phyloP scores from a whole-genome alignment of 2,888 invertebrate genomes.

The Luperina nickerlii region DNA sequence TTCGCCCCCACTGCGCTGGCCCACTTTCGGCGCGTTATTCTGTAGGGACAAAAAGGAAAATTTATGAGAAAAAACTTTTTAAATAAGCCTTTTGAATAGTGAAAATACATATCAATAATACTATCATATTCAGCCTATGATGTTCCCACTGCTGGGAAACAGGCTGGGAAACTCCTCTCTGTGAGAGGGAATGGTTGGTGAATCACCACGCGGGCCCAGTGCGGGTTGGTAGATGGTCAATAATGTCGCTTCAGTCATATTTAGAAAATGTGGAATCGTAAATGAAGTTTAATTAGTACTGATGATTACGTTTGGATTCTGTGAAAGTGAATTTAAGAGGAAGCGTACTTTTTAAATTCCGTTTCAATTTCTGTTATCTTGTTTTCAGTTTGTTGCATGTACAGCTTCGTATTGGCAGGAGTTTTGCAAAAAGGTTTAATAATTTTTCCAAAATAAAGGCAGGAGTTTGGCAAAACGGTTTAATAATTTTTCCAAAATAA shows the following conservation, averaged over 20 bases:
- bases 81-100: slow-evolving; percentile 59
- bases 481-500: background rate
- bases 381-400: background rate
- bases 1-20: slow-evolving; percentile 16
- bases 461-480: background rate
- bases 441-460: background rate
- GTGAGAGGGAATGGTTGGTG: too few species aligned
- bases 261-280: slow-evolving; percentile 12
- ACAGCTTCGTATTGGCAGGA: background rate
- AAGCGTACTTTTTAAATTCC: background rate
- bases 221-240: too few species aligned
- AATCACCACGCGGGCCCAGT: too few species aligned
- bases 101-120: slow-evolving; percentile 10
- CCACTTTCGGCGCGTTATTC: slow-evolving; percentile 38
- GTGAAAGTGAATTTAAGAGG: background rate
- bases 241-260: slow-evolving; percentile 14
- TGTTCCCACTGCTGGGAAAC: too few species aligned
- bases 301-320: background rate
- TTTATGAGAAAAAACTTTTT: slow-evolving; percentile 57
- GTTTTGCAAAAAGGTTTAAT: background rate
- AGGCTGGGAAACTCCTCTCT: too few species aligned
- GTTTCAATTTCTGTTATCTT: background rate
- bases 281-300: slow-evolving; percentile 10
- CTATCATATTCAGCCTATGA: too few species aligned
- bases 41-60: slow-evolving; percentile 51